Evolutionary conservation across 2,797 vertebrate genomes (phyloP).

Genomic region (Phalanger gymnotis): DNA sequence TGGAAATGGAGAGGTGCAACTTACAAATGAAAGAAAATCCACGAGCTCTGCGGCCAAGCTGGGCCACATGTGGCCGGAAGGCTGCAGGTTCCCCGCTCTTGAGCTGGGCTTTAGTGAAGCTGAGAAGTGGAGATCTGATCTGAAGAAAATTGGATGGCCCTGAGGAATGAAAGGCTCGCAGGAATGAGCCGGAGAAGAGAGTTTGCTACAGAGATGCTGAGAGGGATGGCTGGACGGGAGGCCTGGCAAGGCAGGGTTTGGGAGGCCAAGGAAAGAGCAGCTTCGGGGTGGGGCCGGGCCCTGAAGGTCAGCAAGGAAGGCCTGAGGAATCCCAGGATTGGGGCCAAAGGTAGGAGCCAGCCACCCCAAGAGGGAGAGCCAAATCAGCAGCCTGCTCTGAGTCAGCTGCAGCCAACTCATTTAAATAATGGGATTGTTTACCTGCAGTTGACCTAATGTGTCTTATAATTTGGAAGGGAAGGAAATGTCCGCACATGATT

Average conservation of each 20-base stretch:
- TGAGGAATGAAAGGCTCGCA: background rate
- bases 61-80: too few species aligned
- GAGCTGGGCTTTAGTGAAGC: background rate
- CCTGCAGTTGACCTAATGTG: slow-evolving; percentile 44
- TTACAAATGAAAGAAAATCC: background rate
- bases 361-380: slow-evolving; percentile 39
- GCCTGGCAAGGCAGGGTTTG: background rate
- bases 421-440: slow-evolving; percentile 59
- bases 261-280: background rate
- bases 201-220: background rate
- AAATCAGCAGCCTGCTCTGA: slow-evolving; percentile 47
- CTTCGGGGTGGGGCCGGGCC: background rate
- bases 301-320: slow-evolving; percentile 9
- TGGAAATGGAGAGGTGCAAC: background rate
- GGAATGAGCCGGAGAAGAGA: background rate
- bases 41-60: background rate
- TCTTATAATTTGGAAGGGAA: slow-evolving; percentile 9
- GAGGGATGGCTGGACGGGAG: background rate
- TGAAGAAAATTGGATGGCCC: background rate
- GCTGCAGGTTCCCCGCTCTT: too few species aligned
- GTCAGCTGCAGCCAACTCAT: slow-evolving; percentile 36
- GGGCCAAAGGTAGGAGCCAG: background rate
- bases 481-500: slow-evolving; percentile 34
- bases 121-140: background rate
- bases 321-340: background rate